Conservation (phyloP, 64 coral and sea anemone species). For the Stylophora pistillata region DNA sequence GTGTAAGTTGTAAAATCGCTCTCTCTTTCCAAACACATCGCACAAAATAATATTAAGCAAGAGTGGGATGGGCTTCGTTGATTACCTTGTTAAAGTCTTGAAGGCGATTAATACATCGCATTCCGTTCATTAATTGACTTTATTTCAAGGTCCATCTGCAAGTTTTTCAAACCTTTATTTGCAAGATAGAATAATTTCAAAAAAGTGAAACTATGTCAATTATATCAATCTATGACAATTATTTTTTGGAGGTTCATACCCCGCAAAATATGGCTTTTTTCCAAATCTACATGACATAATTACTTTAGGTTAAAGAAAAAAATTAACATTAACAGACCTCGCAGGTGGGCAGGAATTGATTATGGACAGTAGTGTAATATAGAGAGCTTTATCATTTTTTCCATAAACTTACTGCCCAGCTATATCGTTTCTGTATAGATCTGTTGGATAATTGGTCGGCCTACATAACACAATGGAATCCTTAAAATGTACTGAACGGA, state of each 20-base stretch:
- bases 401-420: background rate
- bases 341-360: constrained; percentile 5
- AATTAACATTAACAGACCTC: background rate
- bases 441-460: background rate
- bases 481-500: background rate
- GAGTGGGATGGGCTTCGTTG: background rate
- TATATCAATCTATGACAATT: constrained; percentile 20
- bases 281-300: constrained; percentile 33
- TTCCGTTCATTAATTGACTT: background rate
- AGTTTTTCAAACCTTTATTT: background rate
- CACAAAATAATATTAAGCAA: too few species aligned
- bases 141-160: constrained; percentile 7
- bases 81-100: background rate
- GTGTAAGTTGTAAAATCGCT: too few species aligned
- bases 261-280: constrained; percentile 23
- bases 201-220: constrained; percentile 38
- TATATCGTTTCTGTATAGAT: too few species aligned
- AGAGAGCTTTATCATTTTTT: background rate
- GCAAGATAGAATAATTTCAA: constrained; percentile 12
- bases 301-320: constrained; percentile 14
- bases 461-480: background rate
- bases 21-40: too few species aligned
- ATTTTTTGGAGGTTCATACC: constrained; percentile 6
- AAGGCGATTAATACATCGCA: constrained; percentile 3
- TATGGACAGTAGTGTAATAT: background rate